phyloP scores from a whole-genome alignment of 2,797 vertebrate species.

The Iguana delicatissima region DNA sequence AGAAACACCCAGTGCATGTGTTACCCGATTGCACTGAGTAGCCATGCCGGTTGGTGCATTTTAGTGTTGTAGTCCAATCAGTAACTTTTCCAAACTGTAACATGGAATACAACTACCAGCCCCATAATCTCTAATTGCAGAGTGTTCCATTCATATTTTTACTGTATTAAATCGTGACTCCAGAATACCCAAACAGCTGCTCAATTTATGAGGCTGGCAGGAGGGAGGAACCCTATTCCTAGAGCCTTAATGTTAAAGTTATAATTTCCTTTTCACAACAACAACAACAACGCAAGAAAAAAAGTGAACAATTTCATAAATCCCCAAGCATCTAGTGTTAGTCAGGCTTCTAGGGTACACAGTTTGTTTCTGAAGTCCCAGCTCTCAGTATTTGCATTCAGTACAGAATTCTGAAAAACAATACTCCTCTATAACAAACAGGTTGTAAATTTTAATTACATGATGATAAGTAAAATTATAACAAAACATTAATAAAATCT shows the following conservation, averaged over 20 bases:
- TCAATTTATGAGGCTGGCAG: background rate
- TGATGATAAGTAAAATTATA: background rate
- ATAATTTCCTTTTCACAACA: background rate
- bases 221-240: background rate
- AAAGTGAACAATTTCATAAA: background rate
- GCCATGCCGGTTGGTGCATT: no score
- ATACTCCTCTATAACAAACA: slow-evolving; percentile 40
- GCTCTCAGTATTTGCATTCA: slow-evolving; percentile 1
- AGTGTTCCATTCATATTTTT: no score
- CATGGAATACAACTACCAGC: background rate
- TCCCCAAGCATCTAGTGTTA: background rate
- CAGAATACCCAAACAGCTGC: background rate
- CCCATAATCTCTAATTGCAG: background rate
- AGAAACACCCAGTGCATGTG: background rate
- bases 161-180: background rate
- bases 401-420: slow-evolving; percentile 13
- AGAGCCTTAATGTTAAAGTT: background rate
- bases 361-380: background rate
- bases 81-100: no score
- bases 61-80: no score
- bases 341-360: background rate
- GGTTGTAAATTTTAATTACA: slow-evolving; percentile 36
- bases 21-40: no score
- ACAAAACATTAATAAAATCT: slow-evolving; percentile 24
- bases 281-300: background rate